Conservation (phyloP, 2,797 vertebrate genomes). For the Artibeus lituratus region DNA sequence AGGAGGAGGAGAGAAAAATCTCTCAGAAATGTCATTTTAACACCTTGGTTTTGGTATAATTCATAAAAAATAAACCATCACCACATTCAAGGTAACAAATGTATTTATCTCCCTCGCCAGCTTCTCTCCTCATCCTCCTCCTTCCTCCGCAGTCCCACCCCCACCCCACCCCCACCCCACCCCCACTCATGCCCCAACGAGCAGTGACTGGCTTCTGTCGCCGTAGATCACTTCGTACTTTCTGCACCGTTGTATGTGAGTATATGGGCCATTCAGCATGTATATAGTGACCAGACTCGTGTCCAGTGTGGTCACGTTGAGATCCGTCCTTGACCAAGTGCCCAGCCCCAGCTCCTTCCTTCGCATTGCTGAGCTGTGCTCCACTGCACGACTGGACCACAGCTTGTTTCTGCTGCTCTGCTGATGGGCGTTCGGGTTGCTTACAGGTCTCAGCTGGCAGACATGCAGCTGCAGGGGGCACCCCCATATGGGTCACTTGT, state of each 20-base stretch:
- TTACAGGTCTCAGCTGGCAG: not conserved
- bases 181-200: not conserved
- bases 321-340: not conserved
- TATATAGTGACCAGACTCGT: not conserved
- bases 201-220: not conserved
- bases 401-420: not conserved
- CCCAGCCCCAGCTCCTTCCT: not conserved
- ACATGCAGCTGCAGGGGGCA: not conserved
- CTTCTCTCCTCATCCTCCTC: not conserved
- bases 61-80: not conserved
- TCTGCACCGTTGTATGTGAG: not conserved
- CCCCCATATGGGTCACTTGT: not conserved
- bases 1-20: not conserved
- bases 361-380: not conserved
- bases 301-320: not conserved
- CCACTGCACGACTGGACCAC: not conserved
- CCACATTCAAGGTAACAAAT: not conserved
- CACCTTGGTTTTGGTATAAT: not conserved
- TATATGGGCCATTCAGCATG: not conserved
- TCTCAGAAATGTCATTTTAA: not conserved
- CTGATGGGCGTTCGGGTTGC: not conserved
- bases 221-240: not conserved
- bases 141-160: not conserved
- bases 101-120: no score
- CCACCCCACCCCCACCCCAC: no score